Conservation (phyloP, 2,888 invertebrate genomes). For the Stenurella melanura region DNA sequence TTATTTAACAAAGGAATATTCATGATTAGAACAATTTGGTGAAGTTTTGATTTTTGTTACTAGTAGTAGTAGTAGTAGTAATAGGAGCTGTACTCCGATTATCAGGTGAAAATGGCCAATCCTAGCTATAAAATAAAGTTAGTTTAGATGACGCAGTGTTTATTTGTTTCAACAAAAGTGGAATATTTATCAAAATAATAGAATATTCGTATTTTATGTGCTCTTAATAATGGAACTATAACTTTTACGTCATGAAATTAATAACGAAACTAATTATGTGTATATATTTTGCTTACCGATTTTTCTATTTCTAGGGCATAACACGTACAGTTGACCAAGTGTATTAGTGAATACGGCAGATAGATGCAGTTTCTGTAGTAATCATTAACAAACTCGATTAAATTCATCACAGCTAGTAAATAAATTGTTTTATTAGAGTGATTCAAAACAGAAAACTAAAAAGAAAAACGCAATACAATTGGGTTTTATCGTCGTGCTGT, state of each 20-base stretch:
- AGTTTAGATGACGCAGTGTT: too few relatives aligned
- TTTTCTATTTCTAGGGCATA: constrained; percentile 43
- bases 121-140: too few relatives aligned
- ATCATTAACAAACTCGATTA: constrained; percentile 48
- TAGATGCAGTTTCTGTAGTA: constrained; percentile 46
- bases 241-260: neutral
- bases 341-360: constrained; percentile 53
- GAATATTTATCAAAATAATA: too few relatives aligned
- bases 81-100: too few relatives aligned
- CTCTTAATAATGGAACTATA: neutral
- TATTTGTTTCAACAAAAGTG: too few relatives aligned
- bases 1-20: too few relatives aligned
- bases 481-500: constrained; percentile 29
- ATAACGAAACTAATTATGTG: neutral
- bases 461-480: constrained; percentile 23
- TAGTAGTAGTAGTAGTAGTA: too few relatives aligned
- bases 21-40: too few relatives aligned
- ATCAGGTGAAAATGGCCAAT: too few relatives aligned
- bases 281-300: constrained; percentile 36
- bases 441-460: constrained; percentile 24
- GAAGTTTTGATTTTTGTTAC: too few relatives aligned
- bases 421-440: constrained; percentile 10
- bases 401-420: constrained; percentile 44
- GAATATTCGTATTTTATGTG: neutral
- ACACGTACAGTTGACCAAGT: constrained; percentile 55